These are phyloP conservation scores for Blennius ocellaris DNA, from an alignment of 2,113 vertebrate species.

Conservation along the genomic window DNA sequence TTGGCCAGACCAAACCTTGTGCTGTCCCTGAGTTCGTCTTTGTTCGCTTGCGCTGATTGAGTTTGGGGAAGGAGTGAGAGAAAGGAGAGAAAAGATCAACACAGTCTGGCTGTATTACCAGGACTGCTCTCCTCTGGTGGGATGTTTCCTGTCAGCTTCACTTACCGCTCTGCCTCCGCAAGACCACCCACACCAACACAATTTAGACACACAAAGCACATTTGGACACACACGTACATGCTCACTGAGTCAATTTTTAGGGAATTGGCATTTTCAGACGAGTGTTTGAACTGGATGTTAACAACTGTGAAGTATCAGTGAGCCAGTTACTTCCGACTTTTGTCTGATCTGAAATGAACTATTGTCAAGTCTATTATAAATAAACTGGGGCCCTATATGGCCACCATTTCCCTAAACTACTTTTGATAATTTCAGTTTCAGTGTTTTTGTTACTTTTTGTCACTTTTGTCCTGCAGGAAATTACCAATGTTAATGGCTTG, in stretches of 20 bases:
- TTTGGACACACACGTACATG: neutral
- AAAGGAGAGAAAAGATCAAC: slow-evolving; percentile 29
- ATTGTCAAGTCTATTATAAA: no score
- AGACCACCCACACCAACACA: slow-evolving; percentile 34
- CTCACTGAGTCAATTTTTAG: neutral
- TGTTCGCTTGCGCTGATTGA: slow-evolving; percentile 42
- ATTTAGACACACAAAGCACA: neutral
- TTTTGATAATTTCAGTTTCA: no score
- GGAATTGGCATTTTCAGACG: no score
- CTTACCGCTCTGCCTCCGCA: slow-evolving; percentile 30
- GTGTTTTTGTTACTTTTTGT: no score
- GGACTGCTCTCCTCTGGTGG: slow-evolving; percentile 32
- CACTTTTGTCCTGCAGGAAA: no score
- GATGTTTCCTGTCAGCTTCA: slow-evolving; percentile 56
- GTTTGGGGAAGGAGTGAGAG: slow-evolving; percentile 24
- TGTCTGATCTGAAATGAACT: no score
- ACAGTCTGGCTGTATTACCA: slow-evolving; percentile 23
- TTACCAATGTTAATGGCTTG: no score
- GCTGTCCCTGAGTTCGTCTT: slow-evolving; percentile 42
- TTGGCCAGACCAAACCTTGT: slow-evolving; percentile 39
- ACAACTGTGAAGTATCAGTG: no score
- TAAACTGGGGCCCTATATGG: no score
- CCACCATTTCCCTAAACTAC: no score
- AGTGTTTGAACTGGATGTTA: no score
- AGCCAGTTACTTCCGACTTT: no score